These are phyloP conservation scores for Chrysolina haemoptera DNA, from an alignment of 2,888 invertebrate species.

Conservation along the genomic window DNA sequence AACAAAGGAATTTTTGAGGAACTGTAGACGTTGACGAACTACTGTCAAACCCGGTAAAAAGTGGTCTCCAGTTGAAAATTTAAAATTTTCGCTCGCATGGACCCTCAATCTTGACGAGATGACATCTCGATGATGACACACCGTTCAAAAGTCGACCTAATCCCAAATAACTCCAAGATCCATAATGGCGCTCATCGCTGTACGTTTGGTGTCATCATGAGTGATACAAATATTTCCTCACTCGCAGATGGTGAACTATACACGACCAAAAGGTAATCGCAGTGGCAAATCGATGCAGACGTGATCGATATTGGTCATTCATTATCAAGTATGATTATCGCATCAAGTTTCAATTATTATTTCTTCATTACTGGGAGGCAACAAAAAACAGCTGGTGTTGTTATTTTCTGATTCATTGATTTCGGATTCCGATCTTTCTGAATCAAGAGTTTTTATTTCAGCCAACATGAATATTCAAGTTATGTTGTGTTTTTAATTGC, in stretches of 20 bases:
- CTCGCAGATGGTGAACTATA: neutral
- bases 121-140: neutral
- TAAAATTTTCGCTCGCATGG: conserved; percentile 44
- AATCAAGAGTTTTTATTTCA: too few relatives aligned
- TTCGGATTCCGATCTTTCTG: neutral
- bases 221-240: neutral
- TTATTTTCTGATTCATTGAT: conserved; percentile 15
- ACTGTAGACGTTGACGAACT: conserved; percentile 64
- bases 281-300: conserved; percentile 10
- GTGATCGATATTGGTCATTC: conserved; percentile 2
- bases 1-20: conserved; percentile 66
- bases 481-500: too few relatives aligned
- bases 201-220: neutral
- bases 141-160: neutral
- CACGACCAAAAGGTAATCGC: conserved; percentile 6
- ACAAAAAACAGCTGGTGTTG: neutral
- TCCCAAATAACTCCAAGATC: neutral
- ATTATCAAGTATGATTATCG: neutral
- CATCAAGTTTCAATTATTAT: neutral
- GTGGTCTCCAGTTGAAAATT: conserved; percentile 55
- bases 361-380: neutral
- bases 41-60: conserved; percentile 60
- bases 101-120: conserved; percentile 29
- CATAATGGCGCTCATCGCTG: neutral
- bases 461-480: too few relatives aligned